Conservation (phyloP, 2,797 vertebrate species). For the Megalops cyprinoides region DNA sequence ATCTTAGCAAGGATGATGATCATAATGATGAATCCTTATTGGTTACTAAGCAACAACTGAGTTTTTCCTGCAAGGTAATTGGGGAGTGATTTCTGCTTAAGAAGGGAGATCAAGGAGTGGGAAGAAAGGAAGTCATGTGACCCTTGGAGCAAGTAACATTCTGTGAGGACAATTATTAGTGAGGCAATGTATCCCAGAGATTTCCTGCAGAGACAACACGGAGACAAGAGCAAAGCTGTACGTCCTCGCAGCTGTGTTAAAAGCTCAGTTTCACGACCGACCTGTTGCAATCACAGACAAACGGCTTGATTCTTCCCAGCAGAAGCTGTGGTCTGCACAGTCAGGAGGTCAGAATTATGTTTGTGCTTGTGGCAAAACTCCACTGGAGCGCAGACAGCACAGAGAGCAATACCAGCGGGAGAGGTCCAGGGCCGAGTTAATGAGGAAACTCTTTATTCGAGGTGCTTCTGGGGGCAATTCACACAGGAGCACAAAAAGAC, state of each 20-base stretch:
- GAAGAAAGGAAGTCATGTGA: not conserved
- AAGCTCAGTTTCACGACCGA: not conserved
- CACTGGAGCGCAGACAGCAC: not conserved
- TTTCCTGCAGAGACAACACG: not conserved
- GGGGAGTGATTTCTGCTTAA: slow-evolving; percentile 21
- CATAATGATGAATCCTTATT: slow-evolving; percentile 62
- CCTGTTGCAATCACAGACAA: slow-evolving; percentile 5
- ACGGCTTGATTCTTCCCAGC: not conserved
- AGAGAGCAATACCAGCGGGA: not conserved
- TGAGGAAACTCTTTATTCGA: not conserved
- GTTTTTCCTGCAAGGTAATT: slow-evolving; percentile 37
- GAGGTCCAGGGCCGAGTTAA: not conserved
- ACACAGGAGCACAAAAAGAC: slow-evolving; percentile 18
- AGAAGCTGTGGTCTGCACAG: not conserved
- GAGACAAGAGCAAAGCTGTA: slow-evolving; percentile 2
- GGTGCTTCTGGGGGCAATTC: not conserved
- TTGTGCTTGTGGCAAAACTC: no score
- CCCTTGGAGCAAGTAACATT: not conserved
- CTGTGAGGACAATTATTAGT: not conserved
- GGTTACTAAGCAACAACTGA: slow-evolving; percentile 74
- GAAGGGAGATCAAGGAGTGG: not conserved
- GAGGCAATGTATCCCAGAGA: slow-evolving; percentile 28
- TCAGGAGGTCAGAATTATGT: not conserved
- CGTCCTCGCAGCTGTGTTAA: not conserved
- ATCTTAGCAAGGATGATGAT: slow-evolving; percentile 55